Evolutionary conservation across 2,888 invertebrate genomes (phyloP), one percentile per base, ranked within the genome.

Genomic region (Alcis repandata): DNA sequence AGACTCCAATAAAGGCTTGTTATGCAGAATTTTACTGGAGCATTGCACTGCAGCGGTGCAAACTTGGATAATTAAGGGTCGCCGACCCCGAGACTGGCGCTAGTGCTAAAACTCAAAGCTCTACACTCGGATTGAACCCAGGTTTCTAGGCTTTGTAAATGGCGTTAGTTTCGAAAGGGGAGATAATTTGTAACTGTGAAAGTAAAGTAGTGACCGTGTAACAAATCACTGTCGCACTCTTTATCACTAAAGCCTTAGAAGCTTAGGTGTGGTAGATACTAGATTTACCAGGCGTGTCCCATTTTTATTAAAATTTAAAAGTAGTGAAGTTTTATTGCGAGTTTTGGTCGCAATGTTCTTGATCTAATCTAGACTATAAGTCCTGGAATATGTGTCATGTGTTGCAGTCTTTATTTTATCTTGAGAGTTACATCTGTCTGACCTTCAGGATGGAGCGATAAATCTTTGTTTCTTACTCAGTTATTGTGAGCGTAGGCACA

Each of bases 21-120:
- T 91, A 89, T 90, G 85, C 89, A 87, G 86, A 91, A 91, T 88
- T 91, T 91, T 90, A 92, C 90, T 91, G 89, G 92, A 89, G 88
- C 91, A 90, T 89, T 92, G 92, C 90, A 88, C 91, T 84, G 84
- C 84, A 82, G 82, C 84, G 83, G 86, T 86, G 85, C 83, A 79
- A 80, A 83, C 82, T 83, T 79, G 86, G 85, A 87, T 92, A 92
- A 92, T 92, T 92, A 91, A 88, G 86, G 91, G 90, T 89, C 89
- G 82, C 75, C 79, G 90, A 89, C 88, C 90, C 76, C 78, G 68
- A 75, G 79, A 85, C 84, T 84, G 84, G 84, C 84, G 82, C 83
- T 87, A 86, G 85, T 85, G 84, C 83, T 86, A 82, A 87, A 87
- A 82, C 82, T 85, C 79, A 80, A 72, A 59, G 63, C 63, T 69